These are phyloP conservation scores for Polymixis flavicincta DNA, from an alignment of 2,888 invertebrate genomes.

Conservation along the genomic window DNA sequence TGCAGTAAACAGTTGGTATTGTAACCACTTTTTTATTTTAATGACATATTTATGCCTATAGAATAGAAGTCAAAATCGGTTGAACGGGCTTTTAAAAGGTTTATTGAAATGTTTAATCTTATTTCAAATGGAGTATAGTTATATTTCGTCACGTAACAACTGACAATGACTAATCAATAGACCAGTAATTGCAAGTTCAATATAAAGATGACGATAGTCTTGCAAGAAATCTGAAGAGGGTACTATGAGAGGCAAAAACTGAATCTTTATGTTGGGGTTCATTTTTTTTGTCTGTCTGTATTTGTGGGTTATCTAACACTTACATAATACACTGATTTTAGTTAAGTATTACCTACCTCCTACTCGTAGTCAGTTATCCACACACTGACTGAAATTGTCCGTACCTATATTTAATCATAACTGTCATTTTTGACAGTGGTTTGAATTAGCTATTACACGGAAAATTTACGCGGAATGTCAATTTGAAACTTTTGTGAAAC, in stretches of 20 bases:
- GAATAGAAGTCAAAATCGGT: no score
- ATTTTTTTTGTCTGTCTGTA: not conserved
- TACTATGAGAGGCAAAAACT: not conserved
- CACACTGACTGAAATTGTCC: not conserved
- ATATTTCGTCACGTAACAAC: not conserved
- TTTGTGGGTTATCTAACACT: not conserved
- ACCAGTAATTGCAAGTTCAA: constrained; percentile 21
- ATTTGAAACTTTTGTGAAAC: not conserved
- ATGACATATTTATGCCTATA: no score
- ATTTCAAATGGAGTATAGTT: not conserved
- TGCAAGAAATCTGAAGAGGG: constrained; percentile 20
- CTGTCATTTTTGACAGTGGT: not conserved
- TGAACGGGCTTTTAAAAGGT: no score
- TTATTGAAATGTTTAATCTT: no score
- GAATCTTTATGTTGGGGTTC: not conserved
- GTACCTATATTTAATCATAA: not conserved
- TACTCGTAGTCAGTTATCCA: no score
- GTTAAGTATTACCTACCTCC: not conserved
- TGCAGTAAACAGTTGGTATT: no score
- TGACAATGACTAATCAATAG: constrained; percentile 28
- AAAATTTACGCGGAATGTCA: no score
- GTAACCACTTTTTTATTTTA: no score
- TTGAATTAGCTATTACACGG: no score
- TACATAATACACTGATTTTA: not conserved
- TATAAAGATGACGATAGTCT: constrained; percentile 24